Percentiles rank a stretch among this genome's conserved stretches.
phyloP scores from a whole-genome alignment of 2,113 vertebrate species.

The Amblyopsis rosae region DNA sequence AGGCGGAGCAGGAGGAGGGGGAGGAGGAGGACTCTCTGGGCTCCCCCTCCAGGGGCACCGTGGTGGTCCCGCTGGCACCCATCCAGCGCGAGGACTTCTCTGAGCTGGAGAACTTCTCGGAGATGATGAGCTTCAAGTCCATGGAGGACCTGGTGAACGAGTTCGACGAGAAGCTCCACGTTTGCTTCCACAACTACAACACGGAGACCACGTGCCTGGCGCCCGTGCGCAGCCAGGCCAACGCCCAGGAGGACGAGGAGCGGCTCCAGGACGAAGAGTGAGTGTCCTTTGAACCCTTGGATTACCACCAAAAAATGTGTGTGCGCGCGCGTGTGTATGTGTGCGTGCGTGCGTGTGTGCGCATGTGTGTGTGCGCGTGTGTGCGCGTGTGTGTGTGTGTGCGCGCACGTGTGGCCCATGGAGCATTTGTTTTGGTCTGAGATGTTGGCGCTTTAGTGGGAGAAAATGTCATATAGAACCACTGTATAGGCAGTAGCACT shows the following conservation, averaged over 20 bases:
- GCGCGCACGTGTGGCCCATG: too few relatives aligned
- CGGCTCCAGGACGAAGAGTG: constrained; percentile 90
- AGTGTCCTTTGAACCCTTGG: constrained; percentile 52
- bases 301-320: constrained; percentile 1
- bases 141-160: constrained; percentile 96
- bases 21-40: constrained; percentile 66
- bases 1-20: constrained; percentile 66
- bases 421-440: too few relatives aligned
- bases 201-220: constrained; percentile 90
- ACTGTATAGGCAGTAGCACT: too few relatives aligned
- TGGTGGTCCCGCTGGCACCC: constrained; percentile 69
- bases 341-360: not conserved
- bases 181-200: constrained; percentile 95
- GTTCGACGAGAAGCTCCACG: constrained; percentile 93
- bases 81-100: constrained; percentile 87
- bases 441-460: not conserved
- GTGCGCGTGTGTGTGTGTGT: too few relatives aligned
- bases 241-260: constrained; percentile 88
- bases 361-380: not conserved
- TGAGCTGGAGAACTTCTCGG: constrained; percentile 93
- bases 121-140: constrained; percentile 96
- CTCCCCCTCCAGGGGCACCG: constrained; percentile 63
- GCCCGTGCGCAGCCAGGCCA: constrained; percentile 85
- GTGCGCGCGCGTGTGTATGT: not conserved
- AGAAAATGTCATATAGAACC: not conserved